Conservation (phyloP, 2,113 vertebrate genomes). For the Neolamprologus tretocephalus region DNA sequence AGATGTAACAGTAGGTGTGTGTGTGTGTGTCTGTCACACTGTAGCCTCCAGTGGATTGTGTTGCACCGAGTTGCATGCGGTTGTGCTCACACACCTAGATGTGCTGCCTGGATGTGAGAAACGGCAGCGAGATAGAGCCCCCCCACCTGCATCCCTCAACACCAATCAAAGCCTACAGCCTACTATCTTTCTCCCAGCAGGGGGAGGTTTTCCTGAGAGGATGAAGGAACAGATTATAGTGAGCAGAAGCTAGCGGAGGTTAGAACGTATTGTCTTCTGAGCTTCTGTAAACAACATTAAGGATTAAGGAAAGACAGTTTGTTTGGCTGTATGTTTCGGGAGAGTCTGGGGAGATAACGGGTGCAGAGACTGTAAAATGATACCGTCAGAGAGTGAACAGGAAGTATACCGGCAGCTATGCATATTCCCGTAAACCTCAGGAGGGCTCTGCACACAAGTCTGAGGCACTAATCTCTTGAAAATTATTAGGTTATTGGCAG, state of each 20-base stretch:
- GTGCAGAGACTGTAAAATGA: background rate
- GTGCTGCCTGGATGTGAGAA: background rate
- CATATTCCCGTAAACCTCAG: background rate
- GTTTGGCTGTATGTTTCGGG: background rate
- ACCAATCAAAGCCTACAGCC: constrained; percentile 14
- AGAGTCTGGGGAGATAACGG: background rate
- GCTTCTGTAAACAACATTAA: constrained; percentile 1
- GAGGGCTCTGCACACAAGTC: background rate
- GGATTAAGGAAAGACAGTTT: background rate
- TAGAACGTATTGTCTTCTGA: background rate
- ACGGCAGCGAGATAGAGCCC: background rate
- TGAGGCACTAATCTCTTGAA: constrained; percentile 11
- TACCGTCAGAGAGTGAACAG: background rate
- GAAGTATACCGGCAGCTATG: background rate
- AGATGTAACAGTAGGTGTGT: background rate
- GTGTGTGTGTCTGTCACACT: background rate
- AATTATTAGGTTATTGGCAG: constrained; percentile 20
- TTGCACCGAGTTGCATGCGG: background rate
- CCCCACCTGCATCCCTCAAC: background rate
- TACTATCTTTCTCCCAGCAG: constrained; percentile 19
- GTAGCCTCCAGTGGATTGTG: background rate
- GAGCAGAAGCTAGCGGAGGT: background rate
- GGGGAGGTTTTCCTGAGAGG: background rate
- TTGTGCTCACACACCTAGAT: background rate
- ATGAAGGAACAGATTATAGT: constrained; percentile 7